Evolutionary conservation across 2,113 vertebrate species (phyloP).

Genomic region (Formicarius rufipectus): DNA sequence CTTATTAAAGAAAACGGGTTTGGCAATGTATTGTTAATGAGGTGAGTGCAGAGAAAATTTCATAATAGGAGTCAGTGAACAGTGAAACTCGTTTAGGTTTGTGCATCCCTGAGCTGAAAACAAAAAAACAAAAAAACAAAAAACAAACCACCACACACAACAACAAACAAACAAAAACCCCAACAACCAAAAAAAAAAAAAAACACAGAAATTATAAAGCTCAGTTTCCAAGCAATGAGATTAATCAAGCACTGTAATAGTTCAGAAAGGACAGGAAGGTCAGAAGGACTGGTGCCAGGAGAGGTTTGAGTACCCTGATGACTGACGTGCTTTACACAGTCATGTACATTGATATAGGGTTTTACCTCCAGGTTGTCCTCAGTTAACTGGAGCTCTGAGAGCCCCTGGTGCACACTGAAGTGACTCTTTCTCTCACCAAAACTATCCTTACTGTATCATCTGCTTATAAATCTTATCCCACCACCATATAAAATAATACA

Average conservation of each 20-base stretch:
- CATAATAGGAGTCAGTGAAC: neutral
- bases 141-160: no score
- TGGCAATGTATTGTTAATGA: neutral
- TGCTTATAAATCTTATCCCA: neutral
- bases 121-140: neutral
- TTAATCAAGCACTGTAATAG: neutral
- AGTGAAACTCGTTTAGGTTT: neutral
- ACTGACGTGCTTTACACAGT: neutral
- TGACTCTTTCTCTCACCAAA: neutral
- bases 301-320: neutral
- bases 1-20: neutral
- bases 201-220: neutral
- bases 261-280: neutral
- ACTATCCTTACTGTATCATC: neutral
- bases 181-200: no score
- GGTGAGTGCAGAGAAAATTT: neutral
- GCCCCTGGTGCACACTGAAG: neutral
- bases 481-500: neutral
- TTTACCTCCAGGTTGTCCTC: neutral
- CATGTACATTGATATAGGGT: fast-evolving
- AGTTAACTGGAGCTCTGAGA: neutral
- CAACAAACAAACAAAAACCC: no score
- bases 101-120: neutral
- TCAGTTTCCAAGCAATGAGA: neutral
- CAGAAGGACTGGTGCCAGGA: neutral